Conservation (phyloP, 2,113 vertebrate species). For the Oxyruncus cristatus region DNA sequence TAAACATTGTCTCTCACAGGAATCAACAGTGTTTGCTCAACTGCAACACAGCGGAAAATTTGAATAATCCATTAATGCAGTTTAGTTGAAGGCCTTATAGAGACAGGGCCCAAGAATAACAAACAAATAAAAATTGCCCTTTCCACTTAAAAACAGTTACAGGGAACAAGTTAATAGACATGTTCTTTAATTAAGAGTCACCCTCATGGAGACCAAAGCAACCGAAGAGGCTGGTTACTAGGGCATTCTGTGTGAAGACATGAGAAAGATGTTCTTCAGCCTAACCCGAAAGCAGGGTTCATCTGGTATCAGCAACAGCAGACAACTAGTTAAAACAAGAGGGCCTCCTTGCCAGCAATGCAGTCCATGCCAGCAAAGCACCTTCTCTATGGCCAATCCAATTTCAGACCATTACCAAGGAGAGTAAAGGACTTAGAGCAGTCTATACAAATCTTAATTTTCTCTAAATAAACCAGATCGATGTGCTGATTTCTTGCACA, state of each 20-base stretch:
- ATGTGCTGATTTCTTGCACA: accelerated
- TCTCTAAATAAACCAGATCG: neutral
- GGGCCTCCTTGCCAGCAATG: too few species aligned
- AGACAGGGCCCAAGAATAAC: neutral
- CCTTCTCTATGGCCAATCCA: neutral
- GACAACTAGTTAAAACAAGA: neutral
- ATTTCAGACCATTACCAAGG: neutral
- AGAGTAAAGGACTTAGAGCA: accelerated
- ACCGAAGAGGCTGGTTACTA: neutral
- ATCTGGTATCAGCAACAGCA: neutral
- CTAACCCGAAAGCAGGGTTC: accelerated
- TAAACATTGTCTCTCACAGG: neutral
- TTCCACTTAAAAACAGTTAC: neutral
- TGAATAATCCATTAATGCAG: neutral
- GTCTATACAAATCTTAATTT: neutral
- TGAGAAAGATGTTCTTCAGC: neutral
- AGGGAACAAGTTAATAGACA: neutral
- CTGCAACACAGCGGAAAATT: neutral
- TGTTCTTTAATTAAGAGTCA: neutral
- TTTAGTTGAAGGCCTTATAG: neutral
- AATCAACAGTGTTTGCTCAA: neutral
- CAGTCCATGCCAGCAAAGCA: neutral
- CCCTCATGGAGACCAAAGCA: neutral
- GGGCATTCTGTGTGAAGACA: neutral
- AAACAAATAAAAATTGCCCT: neutral